Conservation (phyloP, 2,113 vertebrate genomes). For the Tragelaphus buxtoni region DNA sequence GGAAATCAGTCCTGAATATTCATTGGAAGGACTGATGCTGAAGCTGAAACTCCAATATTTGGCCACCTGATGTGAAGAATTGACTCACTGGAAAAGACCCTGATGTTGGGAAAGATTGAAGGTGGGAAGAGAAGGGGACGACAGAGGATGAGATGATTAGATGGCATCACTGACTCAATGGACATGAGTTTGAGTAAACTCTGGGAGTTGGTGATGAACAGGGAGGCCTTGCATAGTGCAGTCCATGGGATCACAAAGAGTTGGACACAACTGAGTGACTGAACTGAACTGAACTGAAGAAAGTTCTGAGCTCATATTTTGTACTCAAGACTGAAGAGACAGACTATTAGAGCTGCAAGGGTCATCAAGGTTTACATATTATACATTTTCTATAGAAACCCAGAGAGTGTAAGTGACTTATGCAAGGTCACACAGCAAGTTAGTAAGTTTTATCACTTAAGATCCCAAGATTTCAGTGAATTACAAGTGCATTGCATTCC, state of each 20-base stretch:
- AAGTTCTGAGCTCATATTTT: not conserved
- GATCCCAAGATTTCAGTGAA: not conserved
- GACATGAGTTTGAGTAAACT: not conserved
- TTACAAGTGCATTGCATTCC: not conserved
- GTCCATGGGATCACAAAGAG: not conserved
- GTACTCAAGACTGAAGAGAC: not conserved
- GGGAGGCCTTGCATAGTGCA: not conserved
- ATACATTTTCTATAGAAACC: not conserved
- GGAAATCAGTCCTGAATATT: not conserved
- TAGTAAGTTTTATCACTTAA: not conserved
- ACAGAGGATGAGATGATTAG: not conserved
- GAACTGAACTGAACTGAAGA: not conserved
- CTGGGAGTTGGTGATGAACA: not conserved
- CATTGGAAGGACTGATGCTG: not conserved
- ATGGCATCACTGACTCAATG: not conserved
- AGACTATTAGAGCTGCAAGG: not conserved
- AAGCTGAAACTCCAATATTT: not conserved
- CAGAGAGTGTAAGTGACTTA: not conserved
- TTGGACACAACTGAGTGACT: not conserved
- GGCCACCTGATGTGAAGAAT: not conserved
- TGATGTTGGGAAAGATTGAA: not conserved
- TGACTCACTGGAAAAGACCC: not conserved
- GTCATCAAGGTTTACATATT: not conserved
- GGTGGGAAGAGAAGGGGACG: not conserved
- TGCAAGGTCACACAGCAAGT: not conserved